These are phyloP conservation scores for Capricornis sumatraensis DNA, from an alignment of 2,113 vertebrate genomes.

Conservation along the genomic window DNA sequence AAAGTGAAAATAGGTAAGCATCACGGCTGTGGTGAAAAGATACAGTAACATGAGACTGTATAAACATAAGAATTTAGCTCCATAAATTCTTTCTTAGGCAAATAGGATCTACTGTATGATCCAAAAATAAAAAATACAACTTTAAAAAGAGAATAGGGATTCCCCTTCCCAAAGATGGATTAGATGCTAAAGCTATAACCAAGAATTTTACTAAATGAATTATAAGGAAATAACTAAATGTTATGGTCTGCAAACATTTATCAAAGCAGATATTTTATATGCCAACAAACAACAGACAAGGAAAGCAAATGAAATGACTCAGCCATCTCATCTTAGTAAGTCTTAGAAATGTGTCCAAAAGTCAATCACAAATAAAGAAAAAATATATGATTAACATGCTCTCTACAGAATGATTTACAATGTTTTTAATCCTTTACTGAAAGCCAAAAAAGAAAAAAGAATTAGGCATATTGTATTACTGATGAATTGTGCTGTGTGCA, in stretches of 20 bases:
- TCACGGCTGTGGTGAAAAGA: neutral
- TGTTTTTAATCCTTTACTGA: slow-evolving; percentile 39
- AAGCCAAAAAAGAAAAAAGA: neutral
- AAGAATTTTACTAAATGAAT: neutral
- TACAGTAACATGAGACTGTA: neutral
- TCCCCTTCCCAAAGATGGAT: neutral
- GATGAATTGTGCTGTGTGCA: neutral
- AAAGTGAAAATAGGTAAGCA: neutral
- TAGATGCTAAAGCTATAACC: neutral
- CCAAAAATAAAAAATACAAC: neutral
- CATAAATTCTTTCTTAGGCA: neutral
- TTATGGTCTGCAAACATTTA: neutral
- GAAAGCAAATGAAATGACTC: neutral
- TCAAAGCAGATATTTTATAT: neutral
- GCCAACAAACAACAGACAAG: neutral
- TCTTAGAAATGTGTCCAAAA: slow-evolving; percentile 35
- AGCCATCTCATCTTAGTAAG: neutral
- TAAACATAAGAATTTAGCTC: neutral
- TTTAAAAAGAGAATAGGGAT: neutral
- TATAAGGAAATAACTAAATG: slow-evolving; percentile 16
- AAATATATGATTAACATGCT: slow-evolving; percentile 23
- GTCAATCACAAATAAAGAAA: neutral
- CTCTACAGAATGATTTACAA: slow-evolving; percentile 19
- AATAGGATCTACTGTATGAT: neutral
- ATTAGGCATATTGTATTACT: slow-evolving; percentile 5